These are phyloP conservation scores for Perccottus glenii DNA, from an alignment of 2,113 vertebrate genomes.

Conservation along the genomic window DNA sequence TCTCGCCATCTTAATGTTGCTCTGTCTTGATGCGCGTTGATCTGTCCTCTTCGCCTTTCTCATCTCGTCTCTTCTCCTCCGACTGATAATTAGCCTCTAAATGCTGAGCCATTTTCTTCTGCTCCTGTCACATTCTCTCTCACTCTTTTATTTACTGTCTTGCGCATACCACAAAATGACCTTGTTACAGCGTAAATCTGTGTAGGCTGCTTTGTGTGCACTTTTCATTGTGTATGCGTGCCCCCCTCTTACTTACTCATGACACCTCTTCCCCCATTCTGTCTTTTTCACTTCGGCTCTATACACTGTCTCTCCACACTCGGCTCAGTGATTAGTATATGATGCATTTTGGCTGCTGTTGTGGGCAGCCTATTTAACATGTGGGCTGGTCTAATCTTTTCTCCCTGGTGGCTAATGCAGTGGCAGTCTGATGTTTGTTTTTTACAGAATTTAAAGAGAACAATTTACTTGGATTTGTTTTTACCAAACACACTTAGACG, in stretches of 20 bases:
- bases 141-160: slow-evolving; percentile 61
- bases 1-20: slow-evolving; percentile 33
- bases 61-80: slow-evolving; percentile 36
- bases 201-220: slow-evolving; percentile 43
- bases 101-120: slow-evolving; percentile 58
- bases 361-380: slow-evolving; percentile 66
- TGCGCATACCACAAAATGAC: slow-evolving; percentile 64
- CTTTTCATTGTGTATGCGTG: slow-evolving; percentile 11
- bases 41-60: slow-evolving; percentile 44
- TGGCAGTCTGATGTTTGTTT: slow-evolving; percentile 35
- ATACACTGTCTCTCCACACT: slow-evolving; percentile 60
- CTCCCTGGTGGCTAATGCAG: slow-evolving; percentile 53
- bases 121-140: slow-evolving; percentile 58
- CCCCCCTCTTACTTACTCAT: slow-evolving; percentile 39
- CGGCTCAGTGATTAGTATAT: slow-evolving; percentile 68
- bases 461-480: slow-evolving; percentile 37
- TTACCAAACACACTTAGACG: not conserved
- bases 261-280: slow-evolving; percentile 33
- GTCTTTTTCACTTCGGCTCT: slow-evolving; percentile 46
- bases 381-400: slow-evolving; percentile 66
- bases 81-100: slow-evolving; percentile 66
- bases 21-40: slow-evolving; percentile 23
- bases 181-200: slow-evolving; percentile 60
- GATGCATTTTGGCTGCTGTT: slow-evolving; percentile 71
- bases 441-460: slow-evolving; percentile 34